A percentile compares a stretch with the other conserved stretches of the same genome.
Evolutionary conservation across 2,797 vertebrate genomes (phyloP).

Genomic region (Neomorphus geoffroyi): DNA sequence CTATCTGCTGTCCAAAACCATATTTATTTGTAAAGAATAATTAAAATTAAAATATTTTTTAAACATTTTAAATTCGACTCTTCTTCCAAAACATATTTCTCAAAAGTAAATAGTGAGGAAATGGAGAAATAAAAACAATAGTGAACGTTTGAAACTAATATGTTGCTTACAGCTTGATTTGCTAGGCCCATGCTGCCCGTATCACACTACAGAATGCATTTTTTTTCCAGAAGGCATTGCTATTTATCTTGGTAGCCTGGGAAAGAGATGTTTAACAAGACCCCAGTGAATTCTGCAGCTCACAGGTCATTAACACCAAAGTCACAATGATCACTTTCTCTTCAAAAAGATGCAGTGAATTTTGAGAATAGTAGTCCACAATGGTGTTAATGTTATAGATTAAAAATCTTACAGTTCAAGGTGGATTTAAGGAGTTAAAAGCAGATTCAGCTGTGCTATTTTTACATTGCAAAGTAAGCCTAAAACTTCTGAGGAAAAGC

Average conservation of each 20-base stretch:
- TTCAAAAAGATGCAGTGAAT: not conserved
- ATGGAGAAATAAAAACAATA: not conserved
- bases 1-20: too few species aligned
- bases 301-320: not conserved
- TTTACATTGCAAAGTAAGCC: conserved; percentile 31
- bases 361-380: not conserved
- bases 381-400: not conserved
- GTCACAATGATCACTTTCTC: not conserved
- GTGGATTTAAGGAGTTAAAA: not conserved
- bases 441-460: conserved; percentile 25
- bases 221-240: not conserved
- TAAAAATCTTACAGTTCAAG: not conserved
- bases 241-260: not conserved
- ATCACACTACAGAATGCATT: not conserved
- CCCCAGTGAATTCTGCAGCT: not conserved
- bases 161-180: not conserved
- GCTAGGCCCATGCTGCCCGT: not conserved
- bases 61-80: not conserved
- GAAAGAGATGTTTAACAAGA: not conserved
- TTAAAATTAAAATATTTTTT: not conserved
- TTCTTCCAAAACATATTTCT: not conserved
- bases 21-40: not conserved
- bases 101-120: not conserved
- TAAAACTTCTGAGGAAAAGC: conserved; percentile 1
- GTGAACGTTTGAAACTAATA: not conserved